phyloP scores from a whole-genome alignment of 1,140 invertebrate species.

The Pemphigus obesinymphae region DNA sequence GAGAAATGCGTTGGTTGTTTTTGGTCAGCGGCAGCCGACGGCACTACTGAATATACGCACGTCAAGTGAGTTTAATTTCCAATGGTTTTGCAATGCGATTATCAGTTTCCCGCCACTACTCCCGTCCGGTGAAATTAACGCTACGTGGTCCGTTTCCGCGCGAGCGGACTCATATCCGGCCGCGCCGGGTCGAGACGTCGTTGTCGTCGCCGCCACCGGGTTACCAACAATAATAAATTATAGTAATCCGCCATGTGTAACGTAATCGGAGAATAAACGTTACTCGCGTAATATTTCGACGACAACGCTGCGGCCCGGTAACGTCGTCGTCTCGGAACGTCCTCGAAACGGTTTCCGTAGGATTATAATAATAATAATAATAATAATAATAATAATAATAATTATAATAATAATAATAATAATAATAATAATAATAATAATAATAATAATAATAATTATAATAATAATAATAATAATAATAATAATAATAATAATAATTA shows the following conservation, averaged over 20 bases:
- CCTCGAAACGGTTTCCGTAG: too few relatives aligned
- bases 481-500: too few relatives aligned
- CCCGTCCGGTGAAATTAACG: background rate
- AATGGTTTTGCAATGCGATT: slow-evolving; percentile 23
- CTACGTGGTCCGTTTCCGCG: slow-evolving; percentile 4
- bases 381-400: too few relatives aligned
- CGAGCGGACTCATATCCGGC: slow-evolving; percentile 11
- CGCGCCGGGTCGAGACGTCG: background rate
- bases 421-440: too few relatives aligned
- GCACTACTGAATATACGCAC: slow-evolving; percentile 11
- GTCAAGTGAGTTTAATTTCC: slow-evolving; percentile 27
- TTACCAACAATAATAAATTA: background rate
- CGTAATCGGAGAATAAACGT: background rate
- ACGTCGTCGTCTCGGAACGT: too few relatives aligned
- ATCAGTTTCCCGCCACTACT: background rate
- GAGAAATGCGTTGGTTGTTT: slow-evolving; percentile 2
- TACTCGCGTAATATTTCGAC: background rate
- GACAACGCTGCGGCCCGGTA: too few relatives aligned
- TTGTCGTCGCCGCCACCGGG: background rate
- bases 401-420: too few relatives aligned
- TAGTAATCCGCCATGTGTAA: background rate
- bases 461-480: too few relatives aligned
- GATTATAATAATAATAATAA: too few relatives aligned
- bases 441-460: too few relatives aligned
- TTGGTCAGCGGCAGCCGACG: slow-evolving; percentile 12